phyloP scores from a whole-genome alignment of 2,113 vertebrate genomes.

The Tautogolabrus adspersus region DNA sequence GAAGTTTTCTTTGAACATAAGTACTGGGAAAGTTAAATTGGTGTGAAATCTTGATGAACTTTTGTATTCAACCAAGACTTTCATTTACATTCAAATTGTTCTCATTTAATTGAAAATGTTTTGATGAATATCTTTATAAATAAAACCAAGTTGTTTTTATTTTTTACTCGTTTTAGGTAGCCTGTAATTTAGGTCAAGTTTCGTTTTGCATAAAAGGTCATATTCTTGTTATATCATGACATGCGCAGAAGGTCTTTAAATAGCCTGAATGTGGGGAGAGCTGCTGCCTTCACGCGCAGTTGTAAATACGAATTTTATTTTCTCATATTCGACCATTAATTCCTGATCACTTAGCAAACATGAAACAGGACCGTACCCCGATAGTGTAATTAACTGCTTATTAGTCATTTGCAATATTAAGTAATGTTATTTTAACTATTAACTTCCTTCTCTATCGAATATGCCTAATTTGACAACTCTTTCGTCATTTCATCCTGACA shows the following conservation, averaged over 20 bases:
- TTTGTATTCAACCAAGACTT: too few relatives aligned
- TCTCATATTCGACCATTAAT: not conserved
- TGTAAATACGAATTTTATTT: not conserved
- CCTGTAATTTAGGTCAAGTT: too few relatives aligned
- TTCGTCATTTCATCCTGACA: not conserved
- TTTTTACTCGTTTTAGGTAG: too few relatives aligned
- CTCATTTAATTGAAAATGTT: too few relatives aligned
- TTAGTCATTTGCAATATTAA: not conserved
- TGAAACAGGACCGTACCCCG: not conserved
- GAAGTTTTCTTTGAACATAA: too few relatives aligned
- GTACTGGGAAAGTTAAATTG: too few relatives aligned
- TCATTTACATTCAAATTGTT: too few relatives aligned
- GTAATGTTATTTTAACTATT: not conserved
- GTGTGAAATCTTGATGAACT: too few relatives aligned
- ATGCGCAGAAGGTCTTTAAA: constrained; percentile 58
- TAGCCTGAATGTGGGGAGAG: not conserved
- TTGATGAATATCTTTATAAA: too few relatives aligned
- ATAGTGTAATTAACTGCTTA: not conserved
- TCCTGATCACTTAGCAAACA: not conserved
- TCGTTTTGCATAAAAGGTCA: constrained; percentile 14
- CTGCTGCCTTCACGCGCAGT: constrained; percentile 28
- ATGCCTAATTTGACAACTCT: not conserved
- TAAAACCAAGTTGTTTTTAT: not conserved
- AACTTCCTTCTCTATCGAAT: not conserved
- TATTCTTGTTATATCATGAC: constrained; percentile 24